Evolutionary conservation across 1,140 invertebrate species (phyloP), one percentile per base, ranked within the genome.

Genomic region (Adelges cooleyi): DNA sequence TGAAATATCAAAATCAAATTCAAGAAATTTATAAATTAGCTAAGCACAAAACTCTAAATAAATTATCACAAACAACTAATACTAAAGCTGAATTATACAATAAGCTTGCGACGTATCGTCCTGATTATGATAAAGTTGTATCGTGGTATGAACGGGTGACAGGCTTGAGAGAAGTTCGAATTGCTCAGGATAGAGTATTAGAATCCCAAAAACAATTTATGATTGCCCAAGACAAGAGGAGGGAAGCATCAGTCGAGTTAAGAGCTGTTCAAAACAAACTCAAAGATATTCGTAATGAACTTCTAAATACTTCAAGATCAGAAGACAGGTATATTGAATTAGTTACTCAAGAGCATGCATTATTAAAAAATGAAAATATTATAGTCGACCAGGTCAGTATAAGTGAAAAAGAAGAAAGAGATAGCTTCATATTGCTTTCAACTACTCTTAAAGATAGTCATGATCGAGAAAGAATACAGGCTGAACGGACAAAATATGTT

Each of bases 401-500:
- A 18, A 56, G 48, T 54, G 81, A 83, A 71, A 71, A 76, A 25
- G 77, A 79, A 66, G 86, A 89, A 72, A 74, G 85, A 38, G 84
- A 86, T 54, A 73, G 79, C 36, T 89, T 89, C 72, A 75, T 80
- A 2, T 73, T 77, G 1, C 78, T 88, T 67, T 85, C 84, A 1
- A 80, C 81, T 10, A 81, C 83, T 1, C 78, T 87, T 0, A 80
- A 86, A 69, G 78, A 85, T 15, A 84, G 83, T 65, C 86, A 88
- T 70, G 86, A 88, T 70, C 80, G 84, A 67, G 86, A 89, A 73
- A 72, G 85, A 46, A 81, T 84, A 2, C 82, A 86, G 71, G 83
- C 84, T 13, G 84, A 87, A 72, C 77, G 82, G 68, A 88, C 86
- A 65, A 88, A 88, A 73, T 88, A 89, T 71, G 86, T 85, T 84